Evolutionary conservation across 2,888 invertebrate species (phyloP).

Genomic region (Trichogramma evanescens): DNA sequence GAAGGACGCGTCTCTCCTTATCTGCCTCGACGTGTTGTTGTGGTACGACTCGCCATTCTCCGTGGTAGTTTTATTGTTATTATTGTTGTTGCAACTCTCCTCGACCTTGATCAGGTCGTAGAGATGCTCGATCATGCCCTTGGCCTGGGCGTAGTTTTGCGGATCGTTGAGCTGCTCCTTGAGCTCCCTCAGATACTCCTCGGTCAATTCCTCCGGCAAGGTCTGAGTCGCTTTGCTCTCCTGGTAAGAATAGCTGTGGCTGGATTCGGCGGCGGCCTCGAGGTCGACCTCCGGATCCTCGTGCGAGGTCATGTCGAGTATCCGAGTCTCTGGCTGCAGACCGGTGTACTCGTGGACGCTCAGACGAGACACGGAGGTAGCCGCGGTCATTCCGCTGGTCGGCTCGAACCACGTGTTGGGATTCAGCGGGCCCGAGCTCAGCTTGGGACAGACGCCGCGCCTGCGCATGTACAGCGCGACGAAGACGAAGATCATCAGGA

Average conservation of each 20-base stretch:
- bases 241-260: conserved; percentile 39
- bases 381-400: conserved; percentile 41
- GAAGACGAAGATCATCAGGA: conserved; percentile 38
- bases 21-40: conserved; percentile 49
- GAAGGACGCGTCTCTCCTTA: conserved; percentile 36
- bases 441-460: conserved; percentile 42
- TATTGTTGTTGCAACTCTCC: conserved; percentile 57
- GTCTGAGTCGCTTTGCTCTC: conserved; percentile 65
- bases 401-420: conserved; percentile 38
- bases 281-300: conserved; percentile 26
- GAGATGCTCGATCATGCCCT: conserved; percentile 69
- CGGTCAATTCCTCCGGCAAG: conserved; percentile 67
- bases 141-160: conserved; percentile 64
- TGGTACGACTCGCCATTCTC: conserved; percentile 54
- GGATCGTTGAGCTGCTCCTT: conserved; percentile 66
- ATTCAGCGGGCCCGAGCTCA: conserved; percentile 36
- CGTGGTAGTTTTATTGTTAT: conserved; percentile 40
- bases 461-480: conserved; percentile 41
- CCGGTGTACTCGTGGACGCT: conserved; percentile 61
- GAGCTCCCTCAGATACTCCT: conserved; percentile 63
- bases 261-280: conserved; percentile 40
- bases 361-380: conserved; percentile 57
- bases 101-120: conserved; percentile 69
- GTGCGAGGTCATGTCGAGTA: conserved; percentile 47
- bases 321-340: conserved; percentile 54